Evolutionary conservation across 2,888 invertebrate genomes (phyloP).

Genomic region (Tribolium freemani): DNA sequence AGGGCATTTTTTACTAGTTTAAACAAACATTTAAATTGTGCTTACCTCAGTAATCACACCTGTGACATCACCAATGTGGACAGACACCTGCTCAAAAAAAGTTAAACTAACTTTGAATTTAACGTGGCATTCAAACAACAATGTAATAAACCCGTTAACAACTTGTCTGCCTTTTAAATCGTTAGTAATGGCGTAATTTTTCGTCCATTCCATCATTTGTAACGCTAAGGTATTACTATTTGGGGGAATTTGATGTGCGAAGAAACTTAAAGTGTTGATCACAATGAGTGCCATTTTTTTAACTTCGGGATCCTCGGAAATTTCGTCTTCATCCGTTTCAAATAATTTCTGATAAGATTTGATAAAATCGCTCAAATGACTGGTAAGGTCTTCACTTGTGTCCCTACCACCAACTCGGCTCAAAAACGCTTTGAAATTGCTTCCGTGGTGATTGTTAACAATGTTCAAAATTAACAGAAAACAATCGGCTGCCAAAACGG

Average conservation of each 20-base stretch:
- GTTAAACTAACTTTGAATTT: constrained; percentile 64
- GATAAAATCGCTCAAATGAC: constrained; percentile 53
- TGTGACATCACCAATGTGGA: constrained; percentile 66
- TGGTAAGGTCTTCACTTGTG: constrained; percentile 48
- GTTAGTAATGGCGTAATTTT: constrained; percentile 61
- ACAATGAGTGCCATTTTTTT: constrained; percentile 60
- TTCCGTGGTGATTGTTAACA: constrained; percentile 61
- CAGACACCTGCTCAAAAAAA: constrained; percentile 67
- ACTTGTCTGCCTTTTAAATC: constrained; percentile 57
- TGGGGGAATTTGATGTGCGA: constrained; percentile 56
- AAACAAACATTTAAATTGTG: neutral
- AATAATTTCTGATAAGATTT: constrained; percentile 62
- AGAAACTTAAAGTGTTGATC: constrained; percentile 57
- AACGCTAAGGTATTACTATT: constrained; percentile 51
- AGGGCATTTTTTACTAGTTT: too few species aligned
- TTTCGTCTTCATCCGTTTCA: constrained; percentile 58
- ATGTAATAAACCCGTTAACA: constrained; percentile 60
- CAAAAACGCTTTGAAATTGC: constrained; percentile 67
- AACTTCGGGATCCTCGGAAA: constrained; percentile 61
- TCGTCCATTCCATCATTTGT: constrained; percentile 67
- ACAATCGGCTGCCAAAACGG: constrained; percentile 73
- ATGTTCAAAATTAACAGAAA: constrained; percentile 69
- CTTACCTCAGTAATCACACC: constrained; percentile 68
- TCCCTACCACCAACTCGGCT: constrained; percentile 56
- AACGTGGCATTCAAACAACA: constrained; percentile 63